Conservation (phyloP, 2,797 vertebrate genomes). For the Jordanella pulchra region DNA sequence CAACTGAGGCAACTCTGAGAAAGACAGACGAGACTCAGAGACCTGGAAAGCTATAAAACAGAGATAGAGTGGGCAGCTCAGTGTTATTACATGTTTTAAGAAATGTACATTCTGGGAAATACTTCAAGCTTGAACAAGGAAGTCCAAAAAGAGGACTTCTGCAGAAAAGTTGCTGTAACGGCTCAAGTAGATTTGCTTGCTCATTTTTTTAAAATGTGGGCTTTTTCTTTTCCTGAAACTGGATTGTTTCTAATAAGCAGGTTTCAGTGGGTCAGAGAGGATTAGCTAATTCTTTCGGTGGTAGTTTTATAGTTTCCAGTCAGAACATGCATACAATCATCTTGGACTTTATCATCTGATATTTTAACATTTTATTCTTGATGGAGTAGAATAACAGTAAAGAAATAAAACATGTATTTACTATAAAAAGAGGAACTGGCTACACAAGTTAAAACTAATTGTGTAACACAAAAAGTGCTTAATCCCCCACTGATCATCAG, state of each 20-base stretch:
- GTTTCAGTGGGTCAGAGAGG: neutral
- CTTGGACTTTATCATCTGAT: neutral
- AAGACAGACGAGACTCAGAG: constrained; percentile 81
- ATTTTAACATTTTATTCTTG: neutral
- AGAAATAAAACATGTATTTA: neutral
- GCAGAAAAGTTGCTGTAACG: neutral
- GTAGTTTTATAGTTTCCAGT: neutral
- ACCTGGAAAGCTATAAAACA: constrained; percentile 77
- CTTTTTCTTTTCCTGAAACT: neutral
- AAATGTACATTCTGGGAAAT: constrained; percentile 29
- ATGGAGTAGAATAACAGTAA: neutral
- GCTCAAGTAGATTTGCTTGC: neutral
- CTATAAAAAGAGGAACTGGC: neutral
- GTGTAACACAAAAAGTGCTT: neutral
- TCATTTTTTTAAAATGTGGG: neutral
- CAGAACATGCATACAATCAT: neutral
- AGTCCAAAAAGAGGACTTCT: constrained; percentile 20
- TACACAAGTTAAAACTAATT: neutral
- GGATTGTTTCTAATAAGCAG: neutral
- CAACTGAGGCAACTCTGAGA: constrained; percentile 82
- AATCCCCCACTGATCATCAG: neutral
- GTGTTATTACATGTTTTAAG: constrained; percentile 4
- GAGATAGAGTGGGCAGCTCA: constrained; percentile 26
- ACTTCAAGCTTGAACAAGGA: neutral
- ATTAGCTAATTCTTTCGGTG: neutral